Base-by-base conservation (phyloP, 2,888 invertebrate genomes). In the Heliconius erato region DNA sequence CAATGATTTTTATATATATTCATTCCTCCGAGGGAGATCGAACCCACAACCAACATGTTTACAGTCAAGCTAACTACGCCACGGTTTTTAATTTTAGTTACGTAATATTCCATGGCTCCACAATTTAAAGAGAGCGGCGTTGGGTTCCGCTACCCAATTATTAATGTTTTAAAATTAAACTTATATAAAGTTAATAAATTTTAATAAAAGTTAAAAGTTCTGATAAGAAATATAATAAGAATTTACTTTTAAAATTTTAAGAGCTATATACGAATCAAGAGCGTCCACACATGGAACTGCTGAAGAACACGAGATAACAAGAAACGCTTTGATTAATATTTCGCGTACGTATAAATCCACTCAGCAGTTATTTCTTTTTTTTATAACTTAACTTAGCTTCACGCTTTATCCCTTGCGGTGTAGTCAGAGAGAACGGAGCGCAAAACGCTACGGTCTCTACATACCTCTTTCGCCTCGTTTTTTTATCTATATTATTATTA, bases 221-320 rank as follows among this genome's bases (percentile, higher is more conserved):
- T 63, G 3, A n/a, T 11, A n/a, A 63, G 0, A n/a, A n/a, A 63
- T n/a, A 63, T 63, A 3, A n/a, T 63, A n/a, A 63, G 12, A 28
- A 67, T 5, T 67, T 67, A n/a, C 9, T 76, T 23, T 59, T 35
- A 26, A 44, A 11, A 6, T 44, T 19, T 86, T 23, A 85, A 94
- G 94, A 84, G 93, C 92, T 16, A 90, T 92, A 63, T 86, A 84
- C 44, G 92, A 91, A 80, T 87, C 88, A 14, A 91, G 90, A 82
- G 72, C 85, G 0, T 40, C 74, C 3, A 49, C 74, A 44, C 84
- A 88, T 19, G 87, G 85, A 5, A 78, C 84, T 4, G 59, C 81
- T 14, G 74, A 32, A 0, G 68, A 83, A 19, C 83, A 80, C 11
- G 74, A 87, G 35, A 35, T 84, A 12, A 77, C 86, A 6, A 88